These are phyloP conservation scores for Lepus oiostolus DNA, from an alignment of 2,797 vertebrate genomes.

Conservation along the genomic window DNA sequence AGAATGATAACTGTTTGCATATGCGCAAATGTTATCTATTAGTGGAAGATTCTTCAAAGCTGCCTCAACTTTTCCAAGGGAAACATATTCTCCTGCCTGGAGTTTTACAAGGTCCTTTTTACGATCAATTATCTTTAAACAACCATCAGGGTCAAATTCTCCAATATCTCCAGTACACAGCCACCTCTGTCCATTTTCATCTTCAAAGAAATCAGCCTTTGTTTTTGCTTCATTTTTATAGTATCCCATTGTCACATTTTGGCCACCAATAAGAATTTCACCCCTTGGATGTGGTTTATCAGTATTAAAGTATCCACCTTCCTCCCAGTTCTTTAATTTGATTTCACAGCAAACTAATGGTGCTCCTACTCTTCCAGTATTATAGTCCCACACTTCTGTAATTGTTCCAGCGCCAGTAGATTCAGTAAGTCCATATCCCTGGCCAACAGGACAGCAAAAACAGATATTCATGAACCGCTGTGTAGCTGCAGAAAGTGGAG, in stretches of 20 bases:
- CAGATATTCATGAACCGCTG: constrained; percentile 99
- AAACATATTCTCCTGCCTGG: constrained; percentile 97
- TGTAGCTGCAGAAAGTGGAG: constrained; percentile 95
- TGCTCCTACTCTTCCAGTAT: constrained; percentile 97
- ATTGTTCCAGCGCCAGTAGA: constrained; percentile 96
- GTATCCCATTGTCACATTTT: constrained; percentile 96
- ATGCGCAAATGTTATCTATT: constrained; percentile 97
- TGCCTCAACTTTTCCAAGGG: constrained; percentile 97
- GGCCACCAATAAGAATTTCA: constrained; percentile 96
- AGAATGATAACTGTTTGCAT: constrained; percentile 97
- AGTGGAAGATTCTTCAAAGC: constrained; percentile 95
- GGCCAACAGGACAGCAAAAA: constrained; percentile 97
- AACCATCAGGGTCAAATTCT: constrained; percentile 95
- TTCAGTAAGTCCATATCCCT: constrained; percentile 97
- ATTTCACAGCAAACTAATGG: constrained; percentile 97
- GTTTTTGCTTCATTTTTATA: constrained; percentile 93
- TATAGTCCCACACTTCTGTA: constrained; percentile 96
- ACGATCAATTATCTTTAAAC: constrained; percentile 97
- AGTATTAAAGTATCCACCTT: constrained; percentile 95
- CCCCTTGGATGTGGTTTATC: constrained; percentile 96
- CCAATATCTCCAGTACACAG: constrained; percentile 98
- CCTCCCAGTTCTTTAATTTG: constrained; percentile 96
- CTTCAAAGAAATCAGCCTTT: constrained; percentile 93
- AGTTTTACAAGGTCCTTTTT: constrained; percentile 99
- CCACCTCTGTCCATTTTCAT: constrained; percentile 95